These are phyloP conservation scores for Strongylocentrotus purpuratus DNA, from an alignment of 35 echinoderm and acorn worm genomes.

Conservation along the genomic window DNA sequence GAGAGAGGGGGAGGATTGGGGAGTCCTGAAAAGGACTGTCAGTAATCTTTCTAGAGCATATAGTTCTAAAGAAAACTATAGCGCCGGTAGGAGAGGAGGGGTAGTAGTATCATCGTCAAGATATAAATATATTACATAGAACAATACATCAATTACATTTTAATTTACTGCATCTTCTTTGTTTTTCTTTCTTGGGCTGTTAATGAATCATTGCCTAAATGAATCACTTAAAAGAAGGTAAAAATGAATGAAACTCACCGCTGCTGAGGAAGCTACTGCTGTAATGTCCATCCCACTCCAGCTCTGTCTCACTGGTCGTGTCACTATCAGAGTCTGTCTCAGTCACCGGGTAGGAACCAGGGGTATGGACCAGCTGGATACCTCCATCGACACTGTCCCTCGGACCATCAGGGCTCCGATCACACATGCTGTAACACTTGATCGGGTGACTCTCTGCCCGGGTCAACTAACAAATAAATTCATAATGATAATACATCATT, in stretches of 20 bases:
- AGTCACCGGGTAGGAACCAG: conserved; percentile 77
- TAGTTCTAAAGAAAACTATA: too few species aligned
- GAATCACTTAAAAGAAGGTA: too few species aligned
- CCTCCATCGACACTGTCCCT: conserved; percentile 66
- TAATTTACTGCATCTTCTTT: too few species aligned
- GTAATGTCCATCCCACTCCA: conserved; percentile 99
- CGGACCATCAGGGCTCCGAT: conserved; percentile 55
- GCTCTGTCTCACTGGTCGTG: conserved; percentile 82
- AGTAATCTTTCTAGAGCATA: too few species aligned
- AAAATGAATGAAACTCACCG: conserved; percentile 50
- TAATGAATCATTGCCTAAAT: too few species aligned
- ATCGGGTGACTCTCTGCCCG: conserved; percentile 86
- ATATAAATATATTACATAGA: too few species aligned
- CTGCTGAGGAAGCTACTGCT: conserved; percentile 97
- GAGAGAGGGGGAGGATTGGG: too few species aligned
- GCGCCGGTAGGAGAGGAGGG: too few species aligned
- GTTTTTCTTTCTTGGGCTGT: too few species aligned
- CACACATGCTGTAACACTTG: conserved; percentile 70
- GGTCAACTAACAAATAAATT: conserved; percentile 36
- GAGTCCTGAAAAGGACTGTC: too few species aligned
- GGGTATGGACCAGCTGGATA: conserved; percentile 44
- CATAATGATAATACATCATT: conserved; percentile 22
- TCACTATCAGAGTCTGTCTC: conserved; percentile 94
- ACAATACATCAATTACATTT: too few species aligned
- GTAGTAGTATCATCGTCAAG: too few species aligned